phyloP scores from a whole-genome alignment of 2,888 invertebrate genomes.

The Conops quadrifasciatus region DNA sequence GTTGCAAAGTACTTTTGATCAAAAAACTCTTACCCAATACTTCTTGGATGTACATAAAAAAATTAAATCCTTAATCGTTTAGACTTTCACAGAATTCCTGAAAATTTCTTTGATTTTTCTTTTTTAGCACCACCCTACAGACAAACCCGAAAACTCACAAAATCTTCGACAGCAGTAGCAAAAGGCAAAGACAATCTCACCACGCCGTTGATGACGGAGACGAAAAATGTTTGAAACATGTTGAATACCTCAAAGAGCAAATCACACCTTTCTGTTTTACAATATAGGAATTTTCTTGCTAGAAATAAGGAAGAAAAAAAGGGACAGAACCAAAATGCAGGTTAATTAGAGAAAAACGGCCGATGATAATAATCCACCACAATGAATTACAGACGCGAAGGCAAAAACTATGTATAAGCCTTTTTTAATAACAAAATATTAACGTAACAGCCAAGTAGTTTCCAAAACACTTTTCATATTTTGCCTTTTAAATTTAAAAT shows the following conservation, averaged over 20 bases:
- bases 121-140: constrained; percentile 52
- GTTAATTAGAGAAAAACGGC: not conserved
- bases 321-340: not conserved
- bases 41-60: not conserved
- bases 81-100: constrained; percentile 12
- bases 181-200: constrained; percentile 41
- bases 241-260: constrained; percentile 26
- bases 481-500: no score
- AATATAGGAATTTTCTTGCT: not conserved
- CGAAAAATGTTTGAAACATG: constrained; percentile 41
- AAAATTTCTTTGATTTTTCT: constrained; percentile 18
- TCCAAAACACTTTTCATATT: not conserved
- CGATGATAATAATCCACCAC: not conserved
- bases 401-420: not conserved
- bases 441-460: constrained; percentile 1
- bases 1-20: not conserved
- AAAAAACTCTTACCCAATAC: not conserved
- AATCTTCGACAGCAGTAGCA: constrained; percentile 44
- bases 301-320: not conserved
- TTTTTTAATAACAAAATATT: not conserved
- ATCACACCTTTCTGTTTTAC: constrained; percentile 29
- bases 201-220: constrained; percentile 55
- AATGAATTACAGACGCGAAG: constrained; percentile 4
- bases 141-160: constrained; percentile 34
- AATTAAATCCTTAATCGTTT: not conserved